Percentiles rank a stretch among this genome's conserved stretches.
phyloP scores from a whole-genome alignment of 2,797 vertebrate genomes.

The Pyrrhura leucotis region DNA sequence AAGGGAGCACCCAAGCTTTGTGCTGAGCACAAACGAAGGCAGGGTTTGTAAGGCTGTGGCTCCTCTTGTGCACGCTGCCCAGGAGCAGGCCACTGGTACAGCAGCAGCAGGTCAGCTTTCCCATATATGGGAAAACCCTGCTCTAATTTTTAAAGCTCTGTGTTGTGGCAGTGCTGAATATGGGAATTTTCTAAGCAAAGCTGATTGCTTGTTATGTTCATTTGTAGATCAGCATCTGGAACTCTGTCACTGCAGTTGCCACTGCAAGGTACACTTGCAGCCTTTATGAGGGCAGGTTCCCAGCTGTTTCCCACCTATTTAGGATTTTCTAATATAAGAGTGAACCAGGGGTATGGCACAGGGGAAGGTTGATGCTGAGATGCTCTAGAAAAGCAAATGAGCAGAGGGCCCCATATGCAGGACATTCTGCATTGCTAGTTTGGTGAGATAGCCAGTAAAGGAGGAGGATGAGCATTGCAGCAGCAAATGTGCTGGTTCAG shows the following conservation, averaged over 20 bases:
- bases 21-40: not conserved
- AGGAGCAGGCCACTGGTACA: not conserved
- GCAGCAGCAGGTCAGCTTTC: conserved; percentile 10
- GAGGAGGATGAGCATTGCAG: not conserved
- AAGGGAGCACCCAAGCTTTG: not conserved
- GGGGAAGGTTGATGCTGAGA: not conserved
- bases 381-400: not conserved
- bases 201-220: not conserved
- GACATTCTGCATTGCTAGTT: not conserved
- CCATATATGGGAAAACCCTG: conserved; percentile 57
- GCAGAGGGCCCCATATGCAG: not conserved
- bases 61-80: not conserved
- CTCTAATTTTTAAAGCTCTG: conserved; percentile 28
- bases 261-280: not conserved
- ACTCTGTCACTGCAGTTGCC: rapidly evolving
- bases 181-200: conserved; percentile 41
- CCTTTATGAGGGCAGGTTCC: not conserved
- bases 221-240: not conserved
- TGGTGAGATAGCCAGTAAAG: not conserved
- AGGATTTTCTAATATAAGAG: not conserved
- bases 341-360: rapidly evolving
- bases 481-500: not conserved
- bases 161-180: conserved; percentile 46
- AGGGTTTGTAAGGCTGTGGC: not conserved
- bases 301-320: not conserved